Conservation (phyloP, 2,888 invertebrate species). For the Callimorpha dominula region DNA sequence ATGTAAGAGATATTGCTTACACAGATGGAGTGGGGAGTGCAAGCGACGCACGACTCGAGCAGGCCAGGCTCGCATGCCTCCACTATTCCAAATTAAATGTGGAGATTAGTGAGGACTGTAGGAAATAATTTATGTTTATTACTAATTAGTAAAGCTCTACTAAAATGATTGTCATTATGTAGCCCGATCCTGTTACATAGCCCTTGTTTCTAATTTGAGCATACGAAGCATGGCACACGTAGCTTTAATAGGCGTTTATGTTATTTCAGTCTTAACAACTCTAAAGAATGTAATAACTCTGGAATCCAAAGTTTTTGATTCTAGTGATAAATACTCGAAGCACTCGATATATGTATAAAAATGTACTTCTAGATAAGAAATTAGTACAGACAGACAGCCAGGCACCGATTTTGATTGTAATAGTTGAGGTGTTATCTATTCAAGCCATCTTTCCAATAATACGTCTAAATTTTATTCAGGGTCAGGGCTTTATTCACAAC, state of each 20-base stretch:
- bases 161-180: too few relatives aligned
- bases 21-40: too few relatives aligned
- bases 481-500: not conserved
- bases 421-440: not conserved
- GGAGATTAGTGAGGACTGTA: too few relatives aligned
- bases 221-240: too few relatives aligned
- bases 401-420: not conserved
- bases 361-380: not conserved
- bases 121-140: too few relatives aligned
- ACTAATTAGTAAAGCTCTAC: too few relatives aligned
- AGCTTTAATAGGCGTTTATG: not conserved
- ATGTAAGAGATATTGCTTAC: too few relatives aligned
- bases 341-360: not conserved
- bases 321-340: not conserved
- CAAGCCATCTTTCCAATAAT: not conserved
- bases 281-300: not conserved
- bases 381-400: not conserved
- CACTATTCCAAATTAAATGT: too few relatives aligned
- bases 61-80: too few relatives aligned
- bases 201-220: too few relatives aligned
- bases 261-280: not conserved
- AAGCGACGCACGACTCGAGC: too few relatives aligned
- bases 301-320: not conserved
- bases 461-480: not conserved
- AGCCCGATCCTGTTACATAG: too few relatives aligned